A percentile compares a stretch with the other conserved stretches of the same genome.
Evolutionary conservation across 2,888 invertebrate genomes (phyloP).

Genomic region (Disparrhopalites patrizii): DNA sequence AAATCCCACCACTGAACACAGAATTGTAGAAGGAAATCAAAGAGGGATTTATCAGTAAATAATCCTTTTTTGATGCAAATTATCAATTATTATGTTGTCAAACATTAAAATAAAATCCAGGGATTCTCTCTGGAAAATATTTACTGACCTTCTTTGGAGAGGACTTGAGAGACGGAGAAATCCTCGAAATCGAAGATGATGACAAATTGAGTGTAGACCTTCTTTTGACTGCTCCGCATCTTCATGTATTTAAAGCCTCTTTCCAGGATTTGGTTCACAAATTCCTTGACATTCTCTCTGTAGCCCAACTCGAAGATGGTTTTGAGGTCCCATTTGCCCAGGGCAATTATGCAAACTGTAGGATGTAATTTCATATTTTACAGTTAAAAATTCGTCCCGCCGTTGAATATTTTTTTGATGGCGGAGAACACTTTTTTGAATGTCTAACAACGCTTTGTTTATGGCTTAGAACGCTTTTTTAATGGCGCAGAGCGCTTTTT

Average conservation of each 20-base stretch:
- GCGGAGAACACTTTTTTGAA: too few species aligned
- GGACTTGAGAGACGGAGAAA: neutral
- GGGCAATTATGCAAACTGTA: neutral
- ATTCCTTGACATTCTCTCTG: neutral
- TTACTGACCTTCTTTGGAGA: conserved; percentile 6
- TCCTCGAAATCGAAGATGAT: conserved; percentile 3
- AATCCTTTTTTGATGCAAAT: neutral
- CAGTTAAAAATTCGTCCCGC: neutral
- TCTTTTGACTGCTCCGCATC: neutral
- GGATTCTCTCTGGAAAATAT: neutral
- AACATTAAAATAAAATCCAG: neutral
- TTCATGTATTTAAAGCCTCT: conserved; percentile 2
- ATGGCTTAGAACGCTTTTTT: too few species aligned
- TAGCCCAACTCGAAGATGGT: neutral
- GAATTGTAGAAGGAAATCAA: neutral
- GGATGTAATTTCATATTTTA: neutral
- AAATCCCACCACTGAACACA: neutral
- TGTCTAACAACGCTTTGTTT: too few species aligned
- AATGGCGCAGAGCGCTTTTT: too few species aligned
- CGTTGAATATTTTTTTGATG: too few species aligned
- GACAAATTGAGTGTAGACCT: neutral
- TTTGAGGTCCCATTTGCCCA: conserved; percentile 5
- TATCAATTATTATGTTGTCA: neutral
- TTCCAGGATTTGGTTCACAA: neutral
- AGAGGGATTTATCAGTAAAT: neutral